Percentiles rank a stretch among this genome's conserved stretches.
Conservation (phyloP, 2,113 vertebrate species). For the Eolophus roseicapilla region DNA sequence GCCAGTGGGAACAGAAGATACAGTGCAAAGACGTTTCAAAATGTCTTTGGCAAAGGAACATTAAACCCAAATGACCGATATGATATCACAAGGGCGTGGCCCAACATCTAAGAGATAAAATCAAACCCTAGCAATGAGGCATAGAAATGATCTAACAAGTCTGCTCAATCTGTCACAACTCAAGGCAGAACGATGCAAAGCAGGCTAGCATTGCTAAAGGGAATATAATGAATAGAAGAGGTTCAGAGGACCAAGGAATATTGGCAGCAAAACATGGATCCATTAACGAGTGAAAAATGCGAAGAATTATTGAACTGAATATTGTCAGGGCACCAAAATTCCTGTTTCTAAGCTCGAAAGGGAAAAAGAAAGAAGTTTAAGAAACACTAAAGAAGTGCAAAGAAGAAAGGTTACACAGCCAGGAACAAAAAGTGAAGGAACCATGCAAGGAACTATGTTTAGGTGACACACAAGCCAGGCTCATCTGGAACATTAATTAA, state of each 20-base stretch:
- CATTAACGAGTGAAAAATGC: background rate
- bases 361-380: background rate
- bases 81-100: background rate
- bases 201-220: background rate
- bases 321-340: background rate
- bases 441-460: background rate
- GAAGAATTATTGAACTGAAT: background rate
- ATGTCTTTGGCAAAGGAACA: background rate
- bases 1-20: background rate
- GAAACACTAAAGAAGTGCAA: background rate
- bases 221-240: background rate
- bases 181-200: background rate
- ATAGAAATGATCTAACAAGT: background rate
- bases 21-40: background rate
- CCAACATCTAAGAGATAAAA: background rate
- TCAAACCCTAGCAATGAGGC: background rate
- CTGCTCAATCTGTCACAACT: background rate
- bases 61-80: background rate
- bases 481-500: background rate
- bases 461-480: background rate
- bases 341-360: background rate
- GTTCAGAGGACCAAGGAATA: background rate
- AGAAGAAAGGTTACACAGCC: background rate
- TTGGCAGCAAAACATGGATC: background rate
- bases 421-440: background rate